Conservation (phyloP, 2,888 invertebrate genomes). For the Phengaris alcon region DNA sequence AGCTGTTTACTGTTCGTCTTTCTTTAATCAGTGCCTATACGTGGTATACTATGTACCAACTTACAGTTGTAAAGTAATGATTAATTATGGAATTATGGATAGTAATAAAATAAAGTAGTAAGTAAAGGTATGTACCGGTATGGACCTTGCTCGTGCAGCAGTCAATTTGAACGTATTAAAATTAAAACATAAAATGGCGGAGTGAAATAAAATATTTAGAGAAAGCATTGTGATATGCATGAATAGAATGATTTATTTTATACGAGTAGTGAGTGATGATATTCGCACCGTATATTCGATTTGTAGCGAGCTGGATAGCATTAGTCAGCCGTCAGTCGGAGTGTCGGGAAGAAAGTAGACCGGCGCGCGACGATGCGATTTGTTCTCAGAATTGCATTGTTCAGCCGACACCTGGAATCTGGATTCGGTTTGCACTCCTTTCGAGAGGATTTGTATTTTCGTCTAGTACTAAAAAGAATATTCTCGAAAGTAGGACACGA, state of each 20-base stretch:
- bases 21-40: no score
- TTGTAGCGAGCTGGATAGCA: conserved; percentile 30
- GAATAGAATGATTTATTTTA: conserved; percentile 30
- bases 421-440: conserved; percentile 59
- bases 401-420: conserved; percentile 68
- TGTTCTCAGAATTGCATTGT: conserved; percentile 70
- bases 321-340: conserved; percentile 36
- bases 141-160: no score
- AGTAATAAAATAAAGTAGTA: no score
- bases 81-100: no score
- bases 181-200: no score
- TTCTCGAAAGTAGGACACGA: conserved; percentile 19
- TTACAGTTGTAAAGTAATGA: no score
- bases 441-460: conserved; percentile 38
- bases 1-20: no score
- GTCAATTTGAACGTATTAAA: no score
- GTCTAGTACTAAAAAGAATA: conserved; percentile 30
- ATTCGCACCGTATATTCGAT: conserved; percentile 31
- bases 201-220: neutral
- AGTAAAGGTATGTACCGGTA: no score
- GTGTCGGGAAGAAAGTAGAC: conserved; percentile 30
- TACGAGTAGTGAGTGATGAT: conserved; percentile 29
- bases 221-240: conserved; percentile 15
- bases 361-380: conserved; percentile 52
- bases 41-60: no score